Percentiles rank a stretch among this genome's conserved stretches.
Evolutionary conservation across 2,113 vertebrate genomes (phyloP).

Genomic region (Vulpes ferrilata): DNA sequence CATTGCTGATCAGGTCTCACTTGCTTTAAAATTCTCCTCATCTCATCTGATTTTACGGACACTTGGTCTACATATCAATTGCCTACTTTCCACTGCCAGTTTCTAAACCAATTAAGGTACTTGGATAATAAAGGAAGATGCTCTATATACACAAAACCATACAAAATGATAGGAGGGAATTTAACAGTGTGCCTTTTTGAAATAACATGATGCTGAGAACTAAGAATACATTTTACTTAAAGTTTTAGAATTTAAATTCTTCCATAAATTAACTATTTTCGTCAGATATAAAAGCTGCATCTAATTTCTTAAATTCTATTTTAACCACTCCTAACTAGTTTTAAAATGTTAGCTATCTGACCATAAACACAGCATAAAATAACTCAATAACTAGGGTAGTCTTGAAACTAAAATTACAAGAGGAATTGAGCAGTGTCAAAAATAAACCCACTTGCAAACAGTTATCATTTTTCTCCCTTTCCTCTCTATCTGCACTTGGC

Average conservation of each 20-base stretch:
- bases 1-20: neutral
- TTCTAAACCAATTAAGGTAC: neutral
- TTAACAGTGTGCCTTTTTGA: neutral
- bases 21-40: conserved; percentile 38
- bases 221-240: conserved; percentile 60
- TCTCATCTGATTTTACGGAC: neutral
- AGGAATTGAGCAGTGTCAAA: conserved; percentile 57
- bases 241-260: conserved; percentile 50
- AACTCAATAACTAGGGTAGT: conserved; percentile 12
- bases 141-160: neutral
- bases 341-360: conserved; percentile 50
- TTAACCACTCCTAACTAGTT: neutral
- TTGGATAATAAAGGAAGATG: neutral
- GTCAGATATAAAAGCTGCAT: conserved; percentile 4
- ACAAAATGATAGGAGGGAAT: neutral
- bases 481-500: conserved; percentile 49
- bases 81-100: neutral
- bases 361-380: conserved; percentile 47
- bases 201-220: conserved; percentile 21
- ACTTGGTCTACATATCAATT: neutral
- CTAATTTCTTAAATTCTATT: conserved; percentile 35
- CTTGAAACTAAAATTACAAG: conserved; percentile 55
- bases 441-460: conserved; percentile 36
- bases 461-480: conserved; percentile 15
- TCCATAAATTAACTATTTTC: conserved; percentile 29